phyloP scores from a whole-genome alignment of 2,888 invertebrate species.

The Congeria kusceri region DNA sequence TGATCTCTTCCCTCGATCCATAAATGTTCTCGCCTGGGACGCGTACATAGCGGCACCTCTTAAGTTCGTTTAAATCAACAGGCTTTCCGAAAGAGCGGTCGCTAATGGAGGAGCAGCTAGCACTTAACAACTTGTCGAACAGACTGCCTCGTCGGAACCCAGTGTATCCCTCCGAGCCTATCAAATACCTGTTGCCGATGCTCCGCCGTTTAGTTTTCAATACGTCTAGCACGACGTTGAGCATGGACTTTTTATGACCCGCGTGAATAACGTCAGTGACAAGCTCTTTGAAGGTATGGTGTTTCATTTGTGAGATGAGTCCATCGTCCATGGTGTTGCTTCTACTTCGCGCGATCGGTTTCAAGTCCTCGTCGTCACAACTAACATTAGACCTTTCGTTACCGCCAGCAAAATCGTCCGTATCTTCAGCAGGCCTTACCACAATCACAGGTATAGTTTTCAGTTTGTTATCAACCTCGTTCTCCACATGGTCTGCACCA shows the following conservation, averaged over 20 bases:
- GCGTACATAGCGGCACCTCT: slow-evolving; percentile 45
- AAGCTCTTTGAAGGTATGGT: too few relatives aligned
- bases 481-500: background rate
- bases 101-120: background rate
- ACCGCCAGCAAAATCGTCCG: background rate
- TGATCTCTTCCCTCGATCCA: slow-evolving; percentile 8
- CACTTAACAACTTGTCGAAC: slow-evolving; percentile 16
- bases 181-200: background rate
- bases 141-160: slow-evolving; percentile 9
- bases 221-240: background rate
- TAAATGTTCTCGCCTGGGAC: slow-evolving; percentile 6
- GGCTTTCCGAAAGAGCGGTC: background rate
- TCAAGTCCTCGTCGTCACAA: background rate
- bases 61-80: slow-evolving; percentile 15
- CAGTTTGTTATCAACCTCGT: too few relatives aligned
- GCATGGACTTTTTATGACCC: too few relatives aligned
- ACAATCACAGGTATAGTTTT: background rate
- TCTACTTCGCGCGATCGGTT: background rate
- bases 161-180: background rate
- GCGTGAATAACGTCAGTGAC: background rate
- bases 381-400: too few relatives aligned
- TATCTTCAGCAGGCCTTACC: background rate
- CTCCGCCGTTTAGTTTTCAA: background rate
- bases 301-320: too few relatives aligned
- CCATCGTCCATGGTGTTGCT: slow-evolving; percentile 1